Conservation (phyloP, 2,888 invertebrate species). For the Noctua janthina region DNA sequence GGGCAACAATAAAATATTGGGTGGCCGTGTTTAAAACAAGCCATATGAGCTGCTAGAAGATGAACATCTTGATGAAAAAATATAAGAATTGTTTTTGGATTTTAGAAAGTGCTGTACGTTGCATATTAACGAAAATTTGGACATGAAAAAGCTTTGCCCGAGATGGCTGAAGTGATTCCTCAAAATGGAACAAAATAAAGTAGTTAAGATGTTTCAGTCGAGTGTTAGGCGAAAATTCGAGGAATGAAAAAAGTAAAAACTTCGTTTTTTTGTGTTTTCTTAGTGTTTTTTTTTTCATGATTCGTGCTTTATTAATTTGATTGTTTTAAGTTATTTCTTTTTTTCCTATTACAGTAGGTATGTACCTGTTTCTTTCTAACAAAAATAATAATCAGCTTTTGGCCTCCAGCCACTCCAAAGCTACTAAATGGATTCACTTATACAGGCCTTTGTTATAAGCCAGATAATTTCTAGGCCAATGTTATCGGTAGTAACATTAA, state of each 20-base stretch:
- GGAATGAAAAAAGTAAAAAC: not conserved
- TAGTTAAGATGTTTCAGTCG: not conserved
- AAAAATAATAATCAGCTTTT: not conserved
- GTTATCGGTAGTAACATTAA: slow-evolving; percentile 38
- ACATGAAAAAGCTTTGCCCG: not conserved
- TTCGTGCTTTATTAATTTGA: not conserved
- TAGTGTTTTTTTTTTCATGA: not conserved
- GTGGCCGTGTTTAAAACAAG: not conserved
- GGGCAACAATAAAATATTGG: not conserved
- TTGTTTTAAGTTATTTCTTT: not conserved
- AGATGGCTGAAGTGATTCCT: not conserved
- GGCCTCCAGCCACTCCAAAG: not conserved
- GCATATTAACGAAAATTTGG: not conserved
- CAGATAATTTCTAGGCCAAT: slow-evolving; percentile 26
- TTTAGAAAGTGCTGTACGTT: not conserved
- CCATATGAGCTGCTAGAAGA: not conserved
- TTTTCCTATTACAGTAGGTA: not conserved
- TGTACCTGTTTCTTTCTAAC: not conserved
- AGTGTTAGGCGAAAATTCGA: not conserved
- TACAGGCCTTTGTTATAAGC: slow-evolving; percentile 32
- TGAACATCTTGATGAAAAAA: too few relatives aligned
- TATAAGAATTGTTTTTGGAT: not conserved
- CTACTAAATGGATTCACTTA: slow-evolving; percentile 34
- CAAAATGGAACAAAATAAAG: not conserved
- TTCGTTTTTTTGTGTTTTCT: not conserved